Evolutionary conservation across 2,888 invertebrate species (phyloP).

Genomic region (Therioaphis trifolii): DNA sequence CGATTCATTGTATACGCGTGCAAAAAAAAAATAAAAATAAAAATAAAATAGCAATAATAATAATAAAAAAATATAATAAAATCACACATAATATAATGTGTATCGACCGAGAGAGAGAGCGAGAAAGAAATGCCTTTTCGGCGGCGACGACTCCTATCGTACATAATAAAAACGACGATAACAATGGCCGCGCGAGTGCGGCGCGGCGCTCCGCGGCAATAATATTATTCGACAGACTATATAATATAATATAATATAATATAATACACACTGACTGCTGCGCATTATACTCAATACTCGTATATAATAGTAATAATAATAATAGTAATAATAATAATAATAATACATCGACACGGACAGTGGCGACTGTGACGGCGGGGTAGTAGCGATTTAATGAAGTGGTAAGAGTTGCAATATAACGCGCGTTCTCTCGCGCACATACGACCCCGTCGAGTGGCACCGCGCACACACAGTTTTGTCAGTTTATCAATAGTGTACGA

Average conservation of each 20-base stretch:
- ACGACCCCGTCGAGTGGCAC: too few species aligned
- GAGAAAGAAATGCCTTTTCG: constrained; percentile 38
- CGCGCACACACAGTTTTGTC: too few species aligned
- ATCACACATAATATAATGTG: background rate
- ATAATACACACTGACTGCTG: background rate
- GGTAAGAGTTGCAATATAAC: constrained; percentile 55
- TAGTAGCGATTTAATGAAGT: constrained; percentile 60
- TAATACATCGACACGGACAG: background rate
- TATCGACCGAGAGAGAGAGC: background rate
- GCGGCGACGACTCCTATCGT: background rate
- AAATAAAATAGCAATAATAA: constrained; percentile 29
- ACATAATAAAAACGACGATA: constrained; percentile 22
- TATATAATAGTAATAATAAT: too few species aligned
- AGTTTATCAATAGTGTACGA: too few species aligned
- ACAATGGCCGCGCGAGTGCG: constrained; percentile 18
- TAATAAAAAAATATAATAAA: constrained; percentile 10
- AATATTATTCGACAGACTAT: constrained; percentile 8
- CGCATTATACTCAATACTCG: too few species aligned
- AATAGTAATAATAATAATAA: too few species aligned
- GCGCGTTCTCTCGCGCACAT: background rate
- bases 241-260: background rate
- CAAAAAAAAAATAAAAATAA: background rate
- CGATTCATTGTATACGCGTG: constrained; percentile 1
- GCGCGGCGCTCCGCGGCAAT: constrained; percentile 35
- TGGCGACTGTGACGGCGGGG: constrained; percentile 18